Evolutionary conservation across 1,140 invertebrate genomes (phyloP), one percentile per base, ranked within the genome.

Genomic region (Cephus cinctus): DNA sequence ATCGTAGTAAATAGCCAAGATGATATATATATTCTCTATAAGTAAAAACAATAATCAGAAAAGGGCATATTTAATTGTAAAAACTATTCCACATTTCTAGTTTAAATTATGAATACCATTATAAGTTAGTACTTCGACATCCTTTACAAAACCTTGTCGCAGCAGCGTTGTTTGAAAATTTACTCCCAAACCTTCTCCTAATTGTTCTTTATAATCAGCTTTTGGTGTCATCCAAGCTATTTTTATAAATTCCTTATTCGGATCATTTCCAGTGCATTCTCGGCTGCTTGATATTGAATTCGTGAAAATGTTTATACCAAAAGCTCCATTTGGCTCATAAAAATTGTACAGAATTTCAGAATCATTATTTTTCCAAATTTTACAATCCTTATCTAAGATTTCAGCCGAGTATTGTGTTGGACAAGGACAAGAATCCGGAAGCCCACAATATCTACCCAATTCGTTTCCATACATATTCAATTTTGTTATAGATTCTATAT

Each of bases 1-100:
- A 30, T 70, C 55, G 9, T 69, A 69, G 18, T 65, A 59, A 11
- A 65, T 49, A 6, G 61, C 64, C 36, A 70, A 3, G 3, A 59
- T 43, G 23, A 69, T 31, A 12, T 59, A 67, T 2, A 54, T 9
- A 34, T 48, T 15, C 23, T 52, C 66, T 67, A 50, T 9, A 47
- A 32, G 23, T 23, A 40, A 45, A 45, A 8, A 6, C 6, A 6
- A n/a, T 27, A 6, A 27, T 6, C 25, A 8, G 25, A 8, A 6
- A n/a, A 42, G 3, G 12, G n/a, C 5, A 39, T 21, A 40, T 19
- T 16, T 16, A 16, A 23, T 42, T 21, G 3, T 41, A 50, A 19
- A 15, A 38, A 43, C 9, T 25, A 18, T 15, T n/a, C 22, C 21
- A 23, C 46, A 9, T 54, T n/a, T n/a, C n/a, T n/a, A n/a, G n/a